Percentiles rank a stretch among this genome's conserved stretches.
phyloP scores from a whole-genome alignment of 2,797 vertebrate species.

The Nannoperca obscura region DNA sequence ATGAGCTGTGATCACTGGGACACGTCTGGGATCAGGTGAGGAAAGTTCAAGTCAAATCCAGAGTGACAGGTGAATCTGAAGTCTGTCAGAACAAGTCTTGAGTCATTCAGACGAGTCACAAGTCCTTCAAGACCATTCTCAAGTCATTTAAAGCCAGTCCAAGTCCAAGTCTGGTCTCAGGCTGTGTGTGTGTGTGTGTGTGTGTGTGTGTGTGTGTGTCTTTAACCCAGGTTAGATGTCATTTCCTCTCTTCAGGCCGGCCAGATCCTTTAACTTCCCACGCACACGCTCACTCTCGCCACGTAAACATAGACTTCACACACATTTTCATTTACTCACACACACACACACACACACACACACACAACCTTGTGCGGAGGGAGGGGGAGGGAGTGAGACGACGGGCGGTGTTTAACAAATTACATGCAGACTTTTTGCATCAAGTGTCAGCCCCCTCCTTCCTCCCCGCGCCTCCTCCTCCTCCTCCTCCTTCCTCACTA shows the following conservation, averaged over 20 bases:
- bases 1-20: neutral
- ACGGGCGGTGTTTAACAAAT: conserved; percentile 61
- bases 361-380: conserved; percentile 46
- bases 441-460: conserved; percentile 71
- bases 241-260: conserved; percentile 49
- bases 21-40: neutral
- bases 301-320: conserved; percentile 10
- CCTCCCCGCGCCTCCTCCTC: conserved; percentile 29
- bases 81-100: too few species aligned
- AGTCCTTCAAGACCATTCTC: neutral
- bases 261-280: conserved; percentile 52
- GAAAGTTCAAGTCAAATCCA: too few species aligned
- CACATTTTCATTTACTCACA: conserved; percentile 22
- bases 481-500: conserved; percentile 38
- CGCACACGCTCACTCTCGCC: conserved; percentile 21
- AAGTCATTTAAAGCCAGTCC: too few species aligned
- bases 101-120: too few species aligned
- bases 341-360: neutral
- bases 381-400: conserved; percentile 58
- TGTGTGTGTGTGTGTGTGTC: conserved; percentile 17
- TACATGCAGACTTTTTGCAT: conserved; percentile 77
- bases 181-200: neutral
- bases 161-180: neutral
- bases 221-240: conserved; percentile 56
- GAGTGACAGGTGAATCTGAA: too few species aligned